Base-by-base conservation (phyloP, 2,888 invertebrate genomes). In the Willowsia nigromaculata region DNA sequence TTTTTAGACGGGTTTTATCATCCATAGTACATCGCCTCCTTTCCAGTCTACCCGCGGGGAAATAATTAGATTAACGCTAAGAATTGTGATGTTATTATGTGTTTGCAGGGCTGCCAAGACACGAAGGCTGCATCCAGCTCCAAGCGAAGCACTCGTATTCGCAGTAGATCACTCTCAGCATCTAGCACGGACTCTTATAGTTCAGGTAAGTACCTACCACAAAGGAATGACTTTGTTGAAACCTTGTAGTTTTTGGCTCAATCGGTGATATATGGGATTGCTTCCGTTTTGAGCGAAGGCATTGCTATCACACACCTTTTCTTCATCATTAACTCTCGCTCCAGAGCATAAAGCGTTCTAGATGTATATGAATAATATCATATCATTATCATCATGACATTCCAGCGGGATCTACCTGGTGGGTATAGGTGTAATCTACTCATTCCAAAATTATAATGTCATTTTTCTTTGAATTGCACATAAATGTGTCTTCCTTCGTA, bases 141-240 rank as follows among this genome's bases (percentile, higher is more conserved):
- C 94, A 97, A 98, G 95, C 97, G 97, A 94, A 96, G 97, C 18
- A 97, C 96, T 92, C 95, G 98, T 82, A 97, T 98, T 94, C 95
- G 98, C 84, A 98, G 98, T 93, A 96, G 98, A 90, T 98, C 98
- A 0, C 95, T 98, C 30, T 98, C 98, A 13, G 98, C 98, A 3
- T 98, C 98, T 7, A 98, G 98, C 50, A 98, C 98, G 83, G 98
- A 98, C 94, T 98, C 98, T 27, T 98, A 98, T 94, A 98, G 98
- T 94, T 98, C 98, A 92, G 96, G 97, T 97, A 95, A 94, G 94
- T 91, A 71, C 83, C 84, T 91, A 71, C 83, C 84, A 11, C 25
- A 13, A 62, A n/a, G 62, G 43, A 81, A 62, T 25, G 1, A 53
- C 15, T 37, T 37, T 59, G 15, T 59, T 59, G 2, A 65, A 65